Conservation (phyloP, 2,797 vertebrate genomes). For the Silurus aristotelis region DNA sequence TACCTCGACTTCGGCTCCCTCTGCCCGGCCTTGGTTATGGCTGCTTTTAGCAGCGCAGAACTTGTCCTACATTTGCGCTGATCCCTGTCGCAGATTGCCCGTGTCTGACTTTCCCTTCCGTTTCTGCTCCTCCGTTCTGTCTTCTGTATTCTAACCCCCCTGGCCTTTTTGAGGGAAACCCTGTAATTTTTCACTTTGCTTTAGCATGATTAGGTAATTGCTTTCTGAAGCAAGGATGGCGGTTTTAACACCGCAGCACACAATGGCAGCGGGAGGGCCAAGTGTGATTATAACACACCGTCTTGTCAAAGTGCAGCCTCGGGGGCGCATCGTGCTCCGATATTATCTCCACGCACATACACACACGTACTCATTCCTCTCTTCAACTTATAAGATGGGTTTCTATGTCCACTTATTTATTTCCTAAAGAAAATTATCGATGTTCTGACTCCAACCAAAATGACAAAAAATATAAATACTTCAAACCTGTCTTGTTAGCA, state of each 20-base stretch:
- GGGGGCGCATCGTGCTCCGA: slow-evolving; percentile 66
- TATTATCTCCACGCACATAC: slow-evolving; percentile 67
- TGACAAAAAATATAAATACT: too few species aligned
- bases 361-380: not conserved
- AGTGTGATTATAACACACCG: slow-evolving; percentile 61
- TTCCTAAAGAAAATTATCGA: too few species aligned
- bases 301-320: slow-evolving; percentile 64
- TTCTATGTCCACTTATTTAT: too few species aligned
- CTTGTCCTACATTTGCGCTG: slow-evolving; percentile 45
- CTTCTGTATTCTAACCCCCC: slow-evolving; percentile 45
- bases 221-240: slow-evolving; percentile 66
- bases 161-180: slow-evolving; percentile 50
- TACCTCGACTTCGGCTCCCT: not conserved
- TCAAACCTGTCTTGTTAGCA: too few species aligned
- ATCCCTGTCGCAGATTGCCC: slow-evolving; percentile 44
- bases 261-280: slow-evolving; percentile 56
- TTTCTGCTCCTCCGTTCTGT: not conserved
- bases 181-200: slow-evolving; percentile 70
- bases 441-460: too few species aligned
- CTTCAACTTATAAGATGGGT: too few species aligned
- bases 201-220: slow-evolving; percentile 71
- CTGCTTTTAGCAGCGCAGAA: slow-evolving; percentile 36
- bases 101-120: not conserved
- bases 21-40: slow-evolving; percentile 18
- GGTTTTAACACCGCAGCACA: slow-evolving; percentile 61